Percentiles rank a stretch among this genome's conserved stretches.
Evolutionary conservation across 2,797 vertebrate genomes (phyloP).

Genomic region (Ambastaia sidthimunki): DNA sequence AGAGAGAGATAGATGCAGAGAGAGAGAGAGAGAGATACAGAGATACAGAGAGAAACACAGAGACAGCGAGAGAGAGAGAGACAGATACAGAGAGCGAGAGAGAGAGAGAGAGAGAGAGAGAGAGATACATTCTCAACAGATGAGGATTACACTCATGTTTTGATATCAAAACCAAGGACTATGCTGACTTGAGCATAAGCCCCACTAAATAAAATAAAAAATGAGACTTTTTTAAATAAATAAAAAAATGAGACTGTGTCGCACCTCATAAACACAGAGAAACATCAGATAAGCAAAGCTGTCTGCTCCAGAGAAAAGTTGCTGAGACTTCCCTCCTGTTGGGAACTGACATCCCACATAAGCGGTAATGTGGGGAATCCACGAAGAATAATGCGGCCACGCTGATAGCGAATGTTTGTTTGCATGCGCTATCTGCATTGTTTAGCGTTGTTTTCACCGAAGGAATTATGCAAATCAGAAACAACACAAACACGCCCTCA

Average conservation of each 20-base stretch:
- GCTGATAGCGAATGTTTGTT: neutral
- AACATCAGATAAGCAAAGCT: neutral
- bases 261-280: neutral
- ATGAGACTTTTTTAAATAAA: neutral
- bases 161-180: neutral
- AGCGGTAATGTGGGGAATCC: too few relatives aligned
- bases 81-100: too few relatives aligned
- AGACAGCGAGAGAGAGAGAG: too few relatives aligned
- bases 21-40: too few relatives aligned
- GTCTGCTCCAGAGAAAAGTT: neutral
- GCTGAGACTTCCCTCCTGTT: neutral
- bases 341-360: neutral
- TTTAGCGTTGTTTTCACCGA: neutral
- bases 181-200: neutral
- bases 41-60: conserved; percentile 3
- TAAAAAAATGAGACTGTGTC: neutral
- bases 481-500: neutral
- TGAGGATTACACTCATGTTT: neutral
- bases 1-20: too few relatives aligned
- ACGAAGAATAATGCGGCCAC: neutral
- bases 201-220: neutral
- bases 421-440: neutral
- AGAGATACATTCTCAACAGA: neutral
- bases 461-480: conserved; percentile 3
- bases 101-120: neutral